phyloP scores from a whole-genome alignment of 2,888 invertebrate species.

The Sthenelais limicola region DNA sequence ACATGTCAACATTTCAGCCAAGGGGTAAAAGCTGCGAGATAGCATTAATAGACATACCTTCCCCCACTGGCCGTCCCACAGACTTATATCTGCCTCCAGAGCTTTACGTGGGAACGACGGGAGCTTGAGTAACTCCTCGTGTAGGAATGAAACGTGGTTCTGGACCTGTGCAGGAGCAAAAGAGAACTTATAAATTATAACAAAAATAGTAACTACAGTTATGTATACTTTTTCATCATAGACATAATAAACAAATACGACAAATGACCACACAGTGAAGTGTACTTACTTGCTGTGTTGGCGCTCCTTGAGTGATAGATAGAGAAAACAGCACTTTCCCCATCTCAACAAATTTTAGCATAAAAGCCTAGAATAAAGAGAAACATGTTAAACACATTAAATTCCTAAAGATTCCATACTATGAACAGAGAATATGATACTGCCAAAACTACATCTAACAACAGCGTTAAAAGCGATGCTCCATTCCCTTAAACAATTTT shows the following conservation, averaged over 20 bases:
- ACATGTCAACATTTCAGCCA: no score
- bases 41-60: slow-evolving; percentile 81
- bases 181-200: background rate
- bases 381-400: no score
- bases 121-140: slow-evolving; percentile 98
- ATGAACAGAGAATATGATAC: no score
- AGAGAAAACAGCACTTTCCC: slow-evolving; percentile 82
- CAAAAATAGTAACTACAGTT: no score
- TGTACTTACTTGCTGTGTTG: slow-evolving; percentile 61
- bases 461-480: no score
- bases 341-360: slow-evolving; percentile 96
- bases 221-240: no score
- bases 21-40: no score
- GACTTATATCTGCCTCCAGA: slow-evolving; percentile 93
- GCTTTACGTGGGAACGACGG: slow-evolving; percentile 99
- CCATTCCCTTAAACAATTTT: no score
- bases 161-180: slow-evolving; percentile 79
- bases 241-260: no score
- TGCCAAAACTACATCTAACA: no score
- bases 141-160: slow-evolving; percentile 96
- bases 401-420: no score
- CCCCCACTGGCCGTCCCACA: slow-evolving; percentile 77
- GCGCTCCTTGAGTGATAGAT: slow-evolving; percentile 65
- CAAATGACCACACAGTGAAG: background rate
- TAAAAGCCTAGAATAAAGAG: slow-evolving; percentile 77